Evolutionary conservation across 1,140 invertebrate genomes (phyloP).

Genomic region (Drosophila auraria): DNA sequence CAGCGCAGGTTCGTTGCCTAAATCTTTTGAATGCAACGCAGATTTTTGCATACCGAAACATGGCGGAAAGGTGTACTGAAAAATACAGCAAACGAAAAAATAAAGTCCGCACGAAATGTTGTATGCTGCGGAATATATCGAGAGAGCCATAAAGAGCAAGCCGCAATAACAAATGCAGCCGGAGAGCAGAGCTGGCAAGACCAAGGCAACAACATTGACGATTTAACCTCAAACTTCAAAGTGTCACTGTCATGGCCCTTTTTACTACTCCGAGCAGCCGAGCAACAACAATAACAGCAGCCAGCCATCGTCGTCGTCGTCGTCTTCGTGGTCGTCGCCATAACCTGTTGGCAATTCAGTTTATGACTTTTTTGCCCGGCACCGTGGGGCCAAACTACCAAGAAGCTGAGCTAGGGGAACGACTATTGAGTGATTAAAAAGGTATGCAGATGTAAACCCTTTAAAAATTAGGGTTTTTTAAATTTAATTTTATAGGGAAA

Average conservation of each 20-base stretch:
- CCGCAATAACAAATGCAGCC: constrained; percentile 34
- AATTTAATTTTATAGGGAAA: too few species aligned
- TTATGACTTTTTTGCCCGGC: constrained; percentile 73
- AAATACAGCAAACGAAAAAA: constrained; percentile 18
- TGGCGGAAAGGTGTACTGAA: neutral
- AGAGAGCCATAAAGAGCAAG: constrained; percentile 48
- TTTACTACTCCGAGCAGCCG: constrained; percentile 67
- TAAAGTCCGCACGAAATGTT: constrained; percentile 39
- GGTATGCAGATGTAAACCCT: neutral
- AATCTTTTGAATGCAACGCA: constrained; percentile 59
- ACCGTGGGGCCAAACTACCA: constrained; percentile 37
- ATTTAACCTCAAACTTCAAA: constrained; percentile 84
- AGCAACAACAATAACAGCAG: constrained; percentile 27
- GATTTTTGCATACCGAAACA: constrained; percentile 5
- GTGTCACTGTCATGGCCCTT: constrained; percentile 85
- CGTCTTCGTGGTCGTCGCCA: constrained; percentile 54
- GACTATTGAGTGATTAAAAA: neutral
- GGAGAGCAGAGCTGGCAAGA: constrained; percentile 21
- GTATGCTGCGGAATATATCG: constrained; percentile 56
- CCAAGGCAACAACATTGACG: constrained; percentile 71
- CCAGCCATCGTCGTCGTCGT: constrained; percentile 21
- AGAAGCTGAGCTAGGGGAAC: neutral
- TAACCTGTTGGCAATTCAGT: constrained; percentile 84
- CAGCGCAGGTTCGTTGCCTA: constrained; percentile 51
- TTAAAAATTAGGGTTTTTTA: neutral